Base-by-base conservation (phyloP, 2,797 vertebrate species). In the Acrocephalus scirpaceus region DNA sequence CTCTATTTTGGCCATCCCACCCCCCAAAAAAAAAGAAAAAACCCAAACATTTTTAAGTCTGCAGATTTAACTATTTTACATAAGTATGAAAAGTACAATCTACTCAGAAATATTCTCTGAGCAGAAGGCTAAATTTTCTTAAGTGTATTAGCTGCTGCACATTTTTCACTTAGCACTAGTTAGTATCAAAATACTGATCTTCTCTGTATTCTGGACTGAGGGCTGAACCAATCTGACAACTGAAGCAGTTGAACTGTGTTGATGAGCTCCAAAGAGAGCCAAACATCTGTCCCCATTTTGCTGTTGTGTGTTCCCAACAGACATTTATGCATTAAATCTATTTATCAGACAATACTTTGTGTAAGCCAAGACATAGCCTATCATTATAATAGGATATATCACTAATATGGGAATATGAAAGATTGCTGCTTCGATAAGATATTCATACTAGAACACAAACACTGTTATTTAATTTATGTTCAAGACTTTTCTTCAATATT, bases 281-380 rank as follows among this genome's bases (percentile, higher is more conserved):
- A 93, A 96, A 97, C 86, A 93, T 96, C 95, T 96, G 93, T 86
- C 92, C 48, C 42, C 67, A 90, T 91, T 96, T 97, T 96, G 74
- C 62, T 94, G n/a, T 71, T 91, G 85, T 25, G 11, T 76, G 58
- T 40, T 96, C 85, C 74, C 22, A 22, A 87, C 76, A 96, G 93
- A 87, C 65, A 95, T 94, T 93, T 96, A 71, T 93, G 79, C 56
- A 93, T 95, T 95, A 97, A 92, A 86, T 90, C 91, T 96, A 53
- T 97, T 94, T 95, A 96, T 95, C 90, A 97, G 95, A 96, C 5
- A 18, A 95, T 79, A 86, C 42, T 96, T 92, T 90, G 90, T 88
- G 62, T 96, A 96, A 97, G 92, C 79, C 92, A 94, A 95, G 88
- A 90, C 88, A 96, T 10, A 93, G 62, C 71, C 85, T 83, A 66